These are phyloP conservation scores for Chironomus tepperi DNA, from an alignment of 1,140 invertebrate species.

Conservation along the genomic window DNA sequence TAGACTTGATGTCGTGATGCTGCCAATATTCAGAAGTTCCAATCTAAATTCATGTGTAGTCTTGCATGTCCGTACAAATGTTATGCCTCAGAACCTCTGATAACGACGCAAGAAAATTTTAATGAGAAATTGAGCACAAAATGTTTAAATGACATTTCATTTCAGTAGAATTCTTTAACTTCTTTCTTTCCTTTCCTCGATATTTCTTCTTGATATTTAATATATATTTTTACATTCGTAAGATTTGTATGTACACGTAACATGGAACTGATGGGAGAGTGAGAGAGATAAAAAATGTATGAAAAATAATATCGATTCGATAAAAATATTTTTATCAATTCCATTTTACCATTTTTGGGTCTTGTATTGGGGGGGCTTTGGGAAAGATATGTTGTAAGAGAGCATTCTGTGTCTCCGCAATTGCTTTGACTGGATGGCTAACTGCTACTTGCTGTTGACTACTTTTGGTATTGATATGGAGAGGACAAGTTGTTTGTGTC, in stretches of 20 bases:
- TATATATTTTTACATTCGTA: not conserved
- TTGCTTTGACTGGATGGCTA: not conserved
- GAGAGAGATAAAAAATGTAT: slow-evolving; percentile 4
- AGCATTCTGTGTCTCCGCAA: not conserved
- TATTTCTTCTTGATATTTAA: too few relatives aligned
- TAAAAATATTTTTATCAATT: slow-evolving; percentile 24
- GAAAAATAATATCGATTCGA: slow-evolving; percentile 12
- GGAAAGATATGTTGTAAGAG: slow-evolving; percentile 21
- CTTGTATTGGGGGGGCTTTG: not conserved
- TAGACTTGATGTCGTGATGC: not conserved
- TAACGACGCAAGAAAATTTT: slow-evolving; percentile 13
- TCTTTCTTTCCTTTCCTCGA: not conserved
- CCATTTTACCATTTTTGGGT: slow-evolving; percentile 13
- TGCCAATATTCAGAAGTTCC: not conserved
- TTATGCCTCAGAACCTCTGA: not conserved
- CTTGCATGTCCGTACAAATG: too few relatives aligned
- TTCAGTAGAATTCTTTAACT: not conserved
- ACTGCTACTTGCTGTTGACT: slow-evolving; percentile 7
- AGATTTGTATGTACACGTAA: not conserved
- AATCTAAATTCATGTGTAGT: not conserved
- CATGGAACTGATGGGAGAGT: not conserved
- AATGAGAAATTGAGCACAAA: slow-evolving; percentile 22
- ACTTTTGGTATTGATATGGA: slow-evolving; percentile 18
- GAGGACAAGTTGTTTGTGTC: slow-evolving; percentile 21
- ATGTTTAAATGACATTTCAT: slow-evolving; percentile 23